Conservation (phyloP, 35 echinoderm and acorn worm species). For the Holothuria glaberrima region DNA sequence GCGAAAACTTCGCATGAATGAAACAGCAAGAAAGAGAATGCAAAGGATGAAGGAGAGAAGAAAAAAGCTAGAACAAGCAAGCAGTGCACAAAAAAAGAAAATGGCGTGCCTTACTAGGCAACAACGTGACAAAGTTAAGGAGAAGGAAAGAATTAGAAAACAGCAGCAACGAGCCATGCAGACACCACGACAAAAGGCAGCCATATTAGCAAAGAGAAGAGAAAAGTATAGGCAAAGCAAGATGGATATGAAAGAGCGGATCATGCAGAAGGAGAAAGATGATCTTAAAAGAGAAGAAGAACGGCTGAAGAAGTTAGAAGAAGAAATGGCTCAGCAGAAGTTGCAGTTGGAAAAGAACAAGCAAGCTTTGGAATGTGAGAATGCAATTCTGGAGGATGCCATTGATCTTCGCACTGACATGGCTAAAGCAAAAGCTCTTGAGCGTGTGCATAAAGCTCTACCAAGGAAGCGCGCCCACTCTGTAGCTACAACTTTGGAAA, state of each 20-base stretch:
- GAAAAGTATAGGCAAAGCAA: neutral
- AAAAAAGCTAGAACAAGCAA: neutral
- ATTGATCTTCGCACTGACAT: conserved; percentile 13
- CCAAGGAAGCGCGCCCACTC: conserved; percentile 27
- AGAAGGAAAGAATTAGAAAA: conserved; percentile 7
- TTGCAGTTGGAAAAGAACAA: neutral
- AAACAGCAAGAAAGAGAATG: conserved; percentile 13
- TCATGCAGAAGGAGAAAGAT: neutral
- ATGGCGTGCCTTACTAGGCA: neutral
- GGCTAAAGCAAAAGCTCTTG: conserved; percentile 57
- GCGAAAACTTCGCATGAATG: neutral
- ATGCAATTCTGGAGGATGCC: neutral
- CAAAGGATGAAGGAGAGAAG: neutral
- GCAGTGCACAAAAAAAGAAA: neutral
- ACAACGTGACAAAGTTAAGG: neutral
- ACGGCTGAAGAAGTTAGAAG: neutral
- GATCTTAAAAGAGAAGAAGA: neutral
- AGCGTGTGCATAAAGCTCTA: conserved; percentile 39
- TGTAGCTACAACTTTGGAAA: conserved; percentile 59
- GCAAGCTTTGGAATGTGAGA: neutral
- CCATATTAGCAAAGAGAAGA: neutral
- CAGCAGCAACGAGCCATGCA: neutral
- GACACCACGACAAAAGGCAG: neutral
- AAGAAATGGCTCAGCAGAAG: neutral
- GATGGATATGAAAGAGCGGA: too few species aligned